Percentiles rank a stretch among this genome's conserved stretches.
Conservation (phyloP, 2,113 vertebrate genomes). For the Callocephalon fimbriatum region DNA sequence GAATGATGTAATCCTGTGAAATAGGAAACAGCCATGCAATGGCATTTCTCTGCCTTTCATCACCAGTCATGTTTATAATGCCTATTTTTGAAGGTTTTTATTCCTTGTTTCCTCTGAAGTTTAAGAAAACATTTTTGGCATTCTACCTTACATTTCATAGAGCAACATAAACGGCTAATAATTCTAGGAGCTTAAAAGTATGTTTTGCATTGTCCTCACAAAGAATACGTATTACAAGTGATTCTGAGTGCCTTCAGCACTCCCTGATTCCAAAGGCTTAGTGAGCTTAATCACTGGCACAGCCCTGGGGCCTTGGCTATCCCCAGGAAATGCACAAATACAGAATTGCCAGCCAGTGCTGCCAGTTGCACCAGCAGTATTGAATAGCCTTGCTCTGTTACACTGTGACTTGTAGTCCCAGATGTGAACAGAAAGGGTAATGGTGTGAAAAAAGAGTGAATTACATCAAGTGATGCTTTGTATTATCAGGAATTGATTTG, state of each 20-base stretch:
- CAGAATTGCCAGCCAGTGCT: not conserved
- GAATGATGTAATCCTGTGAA: slow-evolving; percentile 36
- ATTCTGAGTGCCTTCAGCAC: not conserved
- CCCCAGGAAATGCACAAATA: not conserved
- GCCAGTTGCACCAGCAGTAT: not conserved
- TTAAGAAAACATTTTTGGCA: not conserved
- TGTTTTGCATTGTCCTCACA: not conserved
- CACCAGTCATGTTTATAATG: not conserved
- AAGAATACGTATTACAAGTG: not conserved
- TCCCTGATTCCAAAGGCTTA: not conserved
- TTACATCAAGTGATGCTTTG: not conserved
- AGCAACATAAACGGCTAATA: not conserved
- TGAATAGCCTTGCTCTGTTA: not conserved
- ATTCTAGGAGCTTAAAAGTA: not conserved
- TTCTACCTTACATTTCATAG: not conserved
- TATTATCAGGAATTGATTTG: not conserved
- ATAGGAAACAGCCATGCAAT: not conserved
- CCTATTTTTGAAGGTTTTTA: not conserved
- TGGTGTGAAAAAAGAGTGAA: not conserved
- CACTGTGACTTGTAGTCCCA: not conserved
- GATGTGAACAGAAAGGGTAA: not conserved
- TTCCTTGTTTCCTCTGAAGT: not conserved
- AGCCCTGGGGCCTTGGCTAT: not conserved
- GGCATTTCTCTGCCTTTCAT: slow-evolving; percentile 13
- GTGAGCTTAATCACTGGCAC: not conserved